Percentiles rank a stretch among this genome's conserved stretches.
Conservation (phyloP, 92 coral and sea anemone genomes). For the Bergia puertoricense region DNA sequence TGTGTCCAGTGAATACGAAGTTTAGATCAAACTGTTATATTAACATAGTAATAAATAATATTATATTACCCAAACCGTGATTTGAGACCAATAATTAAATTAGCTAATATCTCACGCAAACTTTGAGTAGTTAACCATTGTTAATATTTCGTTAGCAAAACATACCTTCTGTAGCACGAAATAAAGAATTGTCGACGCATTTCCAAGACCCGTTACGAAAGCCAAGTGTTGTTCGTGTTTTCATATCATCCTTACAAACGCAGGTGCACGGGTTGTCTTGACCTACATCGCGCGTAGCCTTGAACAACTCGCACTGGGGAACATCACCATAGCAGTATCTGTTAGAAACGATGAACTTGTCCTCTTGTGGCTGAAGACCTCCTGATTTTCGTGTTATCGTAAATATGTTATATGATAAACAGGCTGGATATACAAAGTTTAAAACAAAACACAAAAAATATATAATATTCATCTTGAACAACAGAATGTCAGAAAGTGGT, state of each 20-base stretch:
- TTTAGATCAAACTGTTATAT: not conserved
- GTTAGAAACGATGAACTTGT: constrained; percentile 15
- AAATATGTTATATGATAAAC: constrained; percentile 15
- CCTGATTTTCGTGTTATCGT: constrained; percentile 16
- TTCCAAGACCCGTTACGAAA: not conserved
- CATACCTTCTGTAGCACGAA: constrained; percentile 33
- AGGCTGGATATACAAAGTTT: not conserved
- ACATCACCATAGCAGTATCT: not conserved
- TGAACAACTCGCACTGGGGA: constrained; percentile 16
- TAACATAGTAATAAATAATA: not conserved
- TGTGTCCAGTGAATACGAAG: not conserved
- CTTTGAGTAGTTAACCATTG: not conserved
- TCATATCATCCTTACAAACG: not conserved
- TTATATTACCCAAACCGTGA: not conserved
- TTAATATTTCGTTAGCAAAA: not conserved
- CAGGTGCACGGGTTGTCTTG: not conserved
- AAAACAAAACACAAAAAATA: not conserved
- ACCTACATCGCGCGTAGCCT: not conserved
- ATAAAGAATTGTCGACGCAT: constrained; percentile 9
- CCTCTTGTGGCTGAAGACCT: not conserved
- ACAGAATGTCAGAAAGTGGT: not conserved
- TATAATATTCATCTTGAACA: constrained; percentile 7
- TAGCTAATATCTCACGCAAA: not conserved
- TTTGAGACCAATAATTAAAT: not conserved
- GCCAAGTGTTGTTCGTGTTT: constrained; percentile 20